Evolutionary conservation across 1,140 invertebrate genomes (phyloP), one percentile per base, ranked within the genome.

Genomic region (Cyphomyrmex costatus): DNA sequence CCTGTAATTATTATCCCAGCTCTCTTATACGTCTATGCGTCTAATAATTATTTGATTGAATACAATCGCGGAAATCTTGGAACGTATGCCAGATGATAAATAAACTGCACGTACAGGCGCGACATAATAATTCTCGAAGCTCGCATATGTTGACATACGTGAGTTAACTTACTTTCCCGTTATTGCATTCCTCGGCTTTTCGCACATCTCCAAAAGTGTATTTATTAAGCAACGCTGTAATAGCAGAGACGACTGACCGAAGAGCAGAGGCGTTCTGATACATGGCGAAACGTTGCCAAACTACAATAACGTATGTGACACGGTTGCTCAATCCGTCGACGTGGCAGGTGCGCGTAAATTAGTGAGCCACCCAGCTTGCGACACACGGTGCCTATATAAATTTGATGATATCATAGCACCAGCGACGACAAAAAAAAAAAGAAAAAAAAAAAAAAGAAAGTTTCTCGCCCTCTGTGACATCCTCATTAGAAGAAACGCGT

Each of bases 281-380:
- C 79, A 82, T 82, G 51, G 19, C 33, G 30, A 33, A 60, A 83
- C 68, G 79, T 60, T 83, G 79, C 79, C 79, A 83, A 74, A 61
- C 21, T 83, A 68, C 53, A 60, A 73, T 73, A 83, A 83, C 53
- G 42, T 60, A 83, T 83, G 79, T 27, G 79, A 60, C 51, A 73
- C 51, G 79, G 30, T 82, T 71, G 21, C 49, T 8, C 51, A 33
- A 42, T 30, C 19, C 53, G 49, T 46, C 53, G 79, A 73, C 66
- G 3, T 42, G 36, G 36, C 36, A 83, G 79, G 68, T 83, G 79
- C 68, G 42, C 24, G 42, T 83, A 83, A 83, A 83, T 73, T 83
- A 83, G 71, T 27, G 58, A 73, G 36, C 79, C 51, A 56, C 5
- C 68, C 58, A n/a, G 56, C 68, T 83, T 60, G 56, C 66, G 78